phyloP scores from a whole-genome alignment of 2,888 invertebrate genomes.

The Dolichomitus sp. region DNA sequence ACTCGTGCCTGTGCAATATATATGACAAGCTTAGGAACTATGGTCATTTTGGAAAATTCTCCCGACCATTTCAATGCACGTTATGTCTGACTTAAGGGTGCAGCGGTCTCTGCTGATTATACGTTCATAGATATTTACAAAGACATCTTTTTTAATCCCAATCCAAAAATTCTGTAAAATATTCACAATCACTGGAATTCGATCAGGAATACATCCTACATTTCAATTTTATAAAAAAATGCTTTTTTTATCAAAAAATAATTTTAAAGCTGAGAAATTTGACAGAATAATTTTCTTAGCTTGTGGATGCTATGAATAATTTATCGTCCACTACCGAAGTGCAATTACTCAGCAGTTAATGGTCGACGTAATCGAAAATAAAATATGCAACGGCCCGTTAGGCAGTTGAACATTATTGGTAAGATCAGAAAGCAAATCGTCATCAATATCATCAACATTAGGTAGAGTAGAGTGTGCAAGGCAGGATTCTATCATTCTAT shows the following conservation, averaged over 20 bases:
- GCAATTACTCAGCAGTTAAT: not conserved
- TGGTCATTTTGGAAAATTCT: not conserved
- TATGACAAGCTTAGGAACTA: not conserved
- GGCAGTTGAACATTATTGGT: not conserved
- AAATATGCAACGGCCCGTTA: not conserved
- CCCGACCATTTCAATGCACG: not conserved
- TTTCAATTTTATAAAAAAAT: not conserved
- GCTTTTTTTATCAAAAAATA: too few relatives aligned
- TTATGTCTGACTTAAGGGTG: not conserved
- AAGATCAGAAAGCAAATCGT: not conserved
- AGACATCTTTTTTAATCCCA: too few relatives aligned
- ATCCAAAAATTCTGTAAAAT: too few relatives aligned
- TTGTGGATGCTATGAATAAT: not conserved
- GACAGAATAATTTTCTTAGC: too few relatives aligned
- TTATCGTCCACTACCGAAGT: not conserved
- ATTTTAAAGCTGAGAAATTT: too few relatives aligned
- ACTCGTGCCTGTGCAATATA: constrained; percentile 15
- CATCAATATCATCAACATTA: constrained; percentile 2
- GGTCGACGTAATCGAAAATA: not conserved
- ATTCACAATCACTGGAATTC: too few relatives aligned
- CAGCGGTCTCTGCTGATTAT: too few relatives aligned
- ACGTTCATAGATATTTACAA: too few relatives aligned
- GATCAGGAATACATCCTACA: too few relatives aligned
- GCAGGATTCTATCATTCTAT: not conserved
- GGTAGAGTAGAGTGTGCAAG: not conserved